These are phyloP conservation scores for Thalassarche chlororhynchos DNA, from an alignment of 2,113 vertebrate genomes.

Conservation along the genomic window DNA sequence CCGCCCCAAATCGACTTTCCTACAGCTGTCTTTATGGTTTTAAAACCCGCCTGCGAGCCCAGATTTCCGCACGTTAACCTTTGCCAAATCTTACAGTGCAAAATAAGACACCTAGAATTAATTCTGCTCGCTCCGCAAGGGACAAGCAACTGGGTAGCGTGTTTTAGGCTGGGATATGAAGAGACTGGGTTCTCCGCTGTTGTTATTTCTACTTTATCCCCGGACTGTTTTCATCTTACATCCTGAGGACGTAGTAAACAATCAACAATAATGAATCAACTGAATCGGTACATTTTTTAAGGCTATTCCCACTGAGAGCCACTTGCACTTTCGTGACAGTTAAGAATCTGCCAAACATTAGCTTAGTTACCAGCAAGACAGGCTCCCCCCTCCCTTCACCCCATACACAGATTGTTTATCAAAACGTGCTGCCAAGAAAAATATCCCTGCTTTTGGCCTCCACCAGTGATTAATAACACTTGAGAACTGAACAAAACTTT, in stretches of 20 bases:
- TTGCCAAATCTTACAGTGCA: neutral
- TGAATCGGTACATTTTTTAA: constrained; percentile 67
- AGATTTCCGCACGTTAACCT: neutral
- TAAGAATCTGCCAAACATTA: constrained; percentile 65
- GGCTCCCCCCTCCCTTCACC: constrained; percentile 29
- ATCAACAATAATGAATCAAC: constrained; percentile 70
- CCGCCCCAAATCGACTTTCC: neutral
- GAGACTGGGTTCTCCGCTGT: neutral
- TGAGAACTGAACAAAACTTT: constrained; percentile 75
- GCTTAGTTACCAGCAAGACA: constrained; percentile 43
- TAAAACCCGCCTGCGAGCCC: neutral
- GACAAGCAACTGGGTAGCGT: neutral
- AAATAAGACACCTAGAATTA: neutral
- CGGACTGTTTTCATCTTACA: constrained; percentile 31
- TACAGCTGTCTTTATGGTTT: neutral
- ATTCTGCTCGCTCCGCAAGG: neutral
- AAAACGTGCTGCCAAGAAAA: constrained; percentile 75
- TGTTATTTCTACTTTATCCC: constrained; percentile 55
- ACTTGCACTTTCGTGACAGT: constrained; percentile 67
- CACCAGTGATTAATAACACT: constrained; percentile 79
- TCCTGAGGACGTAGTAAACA: constrained; percentile 63
- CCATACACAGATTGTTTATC: constrained; percentile 80
- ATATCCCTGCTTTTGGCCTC: constrained; percentile 76
- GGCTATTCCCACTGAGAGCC: constrained; percentile 61
- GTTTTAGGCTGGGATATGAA: neutral